Evolutionary conservation across 2,888 invertebrate species (phyloP).

Genomic region (Agrotis ipsilon): DNA sequence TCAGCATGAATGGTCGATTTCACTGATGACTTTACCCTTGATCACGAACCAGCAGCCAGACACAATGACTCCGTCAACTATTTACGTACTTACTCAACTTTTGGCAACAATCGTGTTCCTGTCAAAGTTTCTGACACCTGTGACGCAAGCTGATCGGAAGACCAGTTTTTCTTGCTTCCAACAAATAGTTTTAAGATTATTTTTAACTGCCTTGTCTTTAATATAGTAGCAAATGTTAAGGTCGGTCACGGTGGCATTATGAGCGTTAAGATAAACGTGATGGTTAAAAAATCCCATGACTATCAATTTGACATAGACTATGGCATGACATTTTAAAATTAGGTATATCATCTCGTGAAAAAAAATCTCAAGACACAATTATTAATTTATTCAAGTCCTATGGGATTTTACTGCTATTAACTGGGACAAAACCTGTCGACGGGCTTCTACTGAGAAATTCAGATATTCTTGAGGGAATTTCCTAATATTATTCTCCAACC

Average conservation of each 20-base stretch:
- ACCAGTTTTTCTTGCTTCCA: slow-evolving; percentile 17
- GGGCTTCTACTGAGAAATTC: no score
- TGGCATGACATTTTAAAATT: no score
- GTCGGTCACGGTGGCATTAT: slow-evolving; percentile 3
- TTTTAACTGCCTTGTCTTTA: slow-evolving; percentile 10
- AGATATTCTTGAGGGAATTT: no score
- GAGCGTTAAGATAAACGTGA: background rate
- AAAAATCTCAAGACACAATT: no score
- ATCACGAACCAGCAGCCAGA: background rate
- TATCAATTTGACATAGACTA: background rate
- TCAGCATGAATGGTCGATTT: background rate
- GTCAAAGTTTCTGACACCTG: slow-evolving; percentile 25
- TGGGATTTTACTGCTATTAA: no score
- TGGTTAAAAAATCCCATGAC: slow-evolving; percentile 26
- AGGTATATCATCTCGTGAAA: no score
- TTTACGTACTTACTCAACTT: slow-evolving; percentile 23
- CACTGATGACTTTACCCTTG: background rate
- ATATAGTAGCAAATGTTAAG: slow-evolving; percentile 12
- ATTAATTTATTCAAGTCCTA: no score
- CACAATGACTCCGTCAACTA: background rate
- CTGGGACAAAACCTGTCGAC: no score
- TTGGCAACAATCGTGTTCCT: slow-evolving; percentile 33
- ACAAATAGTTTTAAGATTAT: slow-evolving; percentile 17
- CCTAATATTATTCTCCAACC: no score
- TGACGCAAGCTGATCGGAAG: slow-evolving; percentile 27